Percentiles rank a stretch among this genome's conserved stretches.
phyloP scores from a whole-genome alignment of 2,113 vertebrate species.

The Gobiocypris rarus region DNA sequence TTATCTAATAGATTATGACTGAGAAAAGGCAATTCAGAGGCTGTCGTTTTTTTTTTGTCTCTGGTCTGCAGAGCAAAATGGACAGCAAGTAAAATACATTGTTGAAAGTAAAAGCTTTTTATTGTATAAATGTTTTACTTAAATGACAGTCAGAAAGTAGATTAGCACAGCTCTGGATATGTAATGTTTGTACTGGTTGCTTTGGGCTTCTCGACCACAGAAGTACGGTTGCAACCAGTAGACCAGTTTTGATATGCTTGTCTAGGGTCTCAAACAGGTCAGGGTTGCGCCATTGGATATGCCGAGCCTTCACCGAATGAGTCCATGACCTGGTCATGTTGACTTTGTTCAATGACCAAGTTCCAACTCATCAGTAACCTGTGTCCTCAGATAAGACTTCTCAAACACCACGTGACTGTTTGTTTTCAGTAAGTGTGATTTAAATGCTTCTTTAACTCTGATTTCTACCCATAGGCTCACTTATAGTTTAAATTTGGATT shows the following conservation, averaged over 20 bases:
- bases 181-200: not conserved
- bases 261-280: not conserved
- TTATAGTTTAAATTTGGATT: not conserved
- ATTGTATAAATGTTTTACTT: not conserved
- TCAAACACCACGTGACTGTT: constrained; percentile 54
- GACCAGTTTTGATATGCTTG: not conserved
- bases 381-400: constrained; percentile 61
- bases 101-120: not conserved
- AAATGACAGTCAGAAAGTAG: not conserved
- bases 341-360: constrained; percentile 66
- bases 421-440: not conserved
- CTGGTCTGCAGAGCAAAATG: not conserved
- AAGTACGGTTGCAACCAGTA: not conserved
- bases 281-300: not conserved
- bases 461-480: not conserved
- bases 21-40: not conserved
- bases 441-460: not conserved
- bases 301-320: not conserved
- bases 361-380: constrained; percentile 67
- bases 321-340: constrained; percentile 23
- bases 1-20: constrained; percentile 38
- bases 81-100: not conserved
- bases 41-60: not conserved
- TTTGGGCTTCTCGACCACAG: not conserved
- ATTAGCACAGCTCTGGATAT: not conserved